Percentiles rank a stretch among this genome's conserved stretches.
Conservation (phyloP, 2,113 vertebrate genomes). For the Potamarius usumacintae region DNA sequence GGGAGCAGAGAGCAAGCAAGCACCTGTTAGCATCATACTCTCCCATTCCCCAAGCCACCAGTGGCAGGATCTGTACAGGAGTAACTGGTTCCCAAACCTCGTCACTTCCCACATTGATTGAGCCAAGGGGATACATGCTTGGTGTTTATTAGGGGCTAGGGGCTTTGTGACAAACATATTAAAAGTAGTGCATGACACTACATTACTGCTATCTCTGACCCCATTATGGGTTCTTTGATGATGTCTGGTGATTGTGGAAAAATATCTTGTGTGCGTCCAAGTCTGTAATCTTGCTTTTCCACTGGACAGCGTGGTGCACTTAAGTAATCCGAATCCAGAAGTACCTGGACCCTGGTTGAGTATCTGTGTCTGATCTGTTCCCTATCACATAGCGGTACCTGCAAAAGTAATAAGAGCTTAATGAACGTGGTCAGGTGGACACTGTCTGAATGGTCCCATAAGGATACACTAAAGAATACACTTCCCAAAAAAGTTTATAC, state of each 20-base stretch:
- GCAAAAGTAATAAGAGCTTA: background rate
- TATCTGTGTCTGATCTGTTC: background rate
- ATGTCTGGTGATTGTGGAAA: background rate
- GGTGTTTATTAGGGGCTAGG: background rate
- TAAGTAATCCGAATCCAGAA: background rate
- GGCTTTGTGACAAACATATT: background rate
- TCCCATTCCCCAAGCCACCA: conserved; percentile 1
- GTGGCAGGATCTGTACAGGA: background rate
- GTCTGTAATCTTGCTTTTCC: conserved; percentile 1
- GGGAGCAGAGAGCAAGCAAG: conserved; percentile 56
- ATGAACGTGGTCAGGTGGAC: background rate
- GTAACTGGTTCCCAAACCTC: background rate
- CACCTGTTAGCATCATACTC: conserved; percentile 54
- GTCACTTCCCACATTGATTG: background rate
- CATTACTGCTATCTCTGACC: background rate
- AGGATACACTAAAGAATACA: background rate
- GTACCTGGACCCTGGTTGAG: background rate
- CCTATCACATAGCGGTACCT: background rate
- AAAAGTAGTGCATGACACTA: background rate
- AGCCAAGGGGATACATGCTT: conserved; percentile 10
- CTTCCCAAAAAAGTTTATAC: background rate
- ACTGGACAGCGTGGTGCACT: background rate
- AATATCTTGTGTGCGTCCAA: background rate
- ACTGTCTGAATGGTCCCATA: background rate
- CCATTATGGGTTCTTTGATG: too few species aligned